Conservation (phyloP, 2,797 vertebrate species). For the Galago senegalensis region DNA sequence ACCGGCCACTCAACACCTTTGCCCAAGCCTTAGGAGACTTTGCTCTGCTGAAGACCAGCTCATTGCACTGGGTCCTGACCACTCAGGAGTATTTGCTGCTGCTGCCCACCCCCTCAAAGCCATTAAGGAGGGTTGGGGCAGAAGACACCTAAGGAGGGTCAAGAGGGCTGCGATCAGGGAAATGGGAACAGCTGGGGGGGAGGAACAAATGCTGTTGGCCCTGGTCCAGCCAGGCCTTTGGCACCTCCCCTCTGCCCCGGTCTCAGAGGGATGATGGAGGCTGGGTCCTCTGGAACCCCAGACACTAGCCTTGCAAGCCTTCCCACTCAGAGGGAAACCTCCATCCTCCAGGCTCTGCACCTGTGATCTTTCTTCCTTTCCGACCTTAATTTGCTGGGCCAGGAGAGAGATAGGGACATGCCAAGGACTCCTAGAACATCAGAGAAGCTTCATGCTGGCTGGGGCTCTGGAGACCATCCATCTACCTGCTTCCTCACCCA, state of each 20-base stretch:
- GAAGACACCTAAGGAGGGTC: neutral
- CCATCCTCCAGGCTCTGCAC: neutral
- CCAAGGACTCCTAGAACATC: no score
- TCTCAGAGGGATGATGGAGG: neutral
- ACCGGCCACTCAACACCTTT: rapidly evolving
- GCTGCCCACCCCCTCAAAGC: neutral
- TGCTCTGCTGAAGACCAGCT: neutral
- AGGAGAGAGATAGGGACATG: rapidly evolving
- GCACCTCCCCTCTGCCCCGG: neutral
- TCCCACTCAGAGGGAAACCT: neutral
- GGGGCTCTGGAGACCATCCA: neutral
- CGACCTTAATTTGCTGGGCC: neutral
- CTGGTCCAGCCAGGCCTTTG: neutral
- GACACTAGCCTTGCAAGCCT: neutral
- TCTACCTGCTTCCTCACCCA: no score
- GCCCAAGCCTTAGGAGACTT: neutral
- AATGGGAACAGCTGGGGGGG: neutral
- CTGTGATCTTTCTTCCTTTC: neutral
- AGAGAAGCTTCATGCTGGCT: neutral
- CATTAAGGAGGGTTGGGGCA: neutral
- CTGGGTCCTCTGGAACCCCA: neutral
- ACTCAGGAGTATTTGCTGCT: neutral
- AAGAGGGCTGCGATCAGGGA: neutral
- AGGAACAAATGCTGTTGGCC: rapidly evolving
- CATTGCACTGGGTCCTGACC: no score